These are phyloP conservation scores for Nyctalus aviator DNA, from an alignment of 2,797 vertebrate species.

Conservation along the genomic window DNA sequence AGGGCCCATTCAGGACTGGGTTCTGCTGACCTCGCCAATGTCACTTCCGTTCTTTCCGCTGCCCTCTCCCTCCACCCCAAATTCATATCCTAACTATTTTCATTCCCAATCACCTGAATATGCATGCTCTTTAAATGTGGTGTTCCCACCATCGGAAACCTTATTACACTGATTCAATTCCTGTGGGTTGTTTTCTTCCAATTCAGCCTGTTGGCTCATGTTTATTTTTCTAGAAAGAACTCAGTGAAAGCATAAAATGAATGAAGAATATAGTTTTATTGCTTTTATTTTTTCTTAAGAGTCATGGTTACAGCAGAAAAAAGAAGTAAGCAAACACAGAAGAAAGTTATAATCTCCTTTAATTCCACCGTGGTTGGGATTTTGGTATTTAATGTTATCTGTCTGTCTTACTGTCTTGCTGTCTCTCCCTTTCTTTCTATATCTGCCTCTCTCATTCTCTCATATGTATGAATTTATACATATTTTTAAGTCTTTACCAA, in stretches of 20 bases:
- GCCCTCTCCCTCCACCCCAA: not conserved
- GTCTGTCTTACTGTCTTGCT: not conserved
- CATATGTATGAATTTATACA: not conserved
- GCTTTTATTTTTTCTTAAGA: slow-evolving; percentile 68
- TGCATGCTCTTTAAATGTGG: not conserved
- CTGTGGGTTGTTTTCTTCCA: slow-evolving; percentile 49
- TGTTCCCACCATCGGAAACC: not conserved
- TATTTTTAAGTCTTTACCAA: not conserved
- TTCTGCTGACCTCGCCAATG: not conserved
- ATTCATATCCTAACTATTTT: not conserved
- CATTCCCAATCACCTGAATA: not conserved
- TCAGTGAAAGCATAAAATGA: slow-evolving; percentile 50
- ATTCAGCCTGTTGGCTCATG: slow-evolving; percentile 2
- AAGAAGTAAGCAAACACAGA: not conserved
- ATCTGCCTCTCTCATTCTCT: not conserved
- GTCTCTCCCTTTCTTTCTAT: not conserved
- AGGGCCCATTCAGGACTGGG: not conserved
- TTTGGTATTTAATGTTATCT: not conserved
- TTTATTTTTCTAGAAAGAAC: slow-evolving; percentile 49
- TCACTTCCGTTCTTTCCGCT: not conserved
- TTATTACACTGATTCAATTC: slow-evolving; percentile 35
- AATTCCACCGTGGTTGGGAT: not conserved
- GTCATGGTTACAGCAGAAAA: not conserved
- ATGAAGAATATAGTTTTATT: slow-evolving; percentile 49
- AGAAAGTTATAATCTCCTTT: slow-evolving; percentile 22